These are phyloP conservation scores for Metridium senile DNA, from an alignment of 92 coral and sea anemone species.

Conservation along the genomic window DNA sequence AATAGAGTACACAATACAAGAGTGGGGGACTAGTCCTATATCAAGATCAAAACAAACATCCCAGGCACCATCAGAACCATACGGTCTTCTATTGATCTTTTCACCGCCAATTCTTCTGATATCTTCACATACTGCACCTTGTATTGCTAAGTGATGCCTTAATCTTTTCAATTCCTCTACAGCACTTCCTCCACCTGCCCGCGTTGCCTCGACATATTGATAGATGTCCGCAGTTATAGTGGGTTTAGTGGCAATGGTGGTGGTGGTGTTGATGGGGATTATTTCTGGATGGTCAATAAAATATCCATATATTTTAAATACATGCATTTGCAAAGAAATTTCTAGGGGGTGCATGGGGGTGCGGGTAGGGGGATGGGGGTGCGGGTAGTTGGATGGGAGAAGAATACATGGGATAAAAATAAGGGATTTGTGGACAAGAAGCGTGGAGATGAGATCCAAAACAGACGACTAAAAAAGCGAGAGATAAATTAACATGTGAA, in stretches of 20 bases:
- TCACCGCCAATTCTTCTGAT: slow-evolving; percentile 82
- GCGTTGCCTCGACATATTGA: slow-evolving; percentile 61
- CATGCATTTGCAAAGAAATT: no score
- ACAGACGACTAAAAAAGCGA: no score
- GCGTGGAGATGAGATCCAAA: no score
- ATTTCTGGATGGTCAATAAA: neutral
- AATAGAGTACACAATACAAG: slow-evolving; percentile 84
- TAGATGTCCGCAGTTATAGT: slow-evolving; percentile 17
- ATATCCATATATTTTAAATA: no score
- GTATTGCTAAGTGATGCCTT: slow-evolving; percentile 68
- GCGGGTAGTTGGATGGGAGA: no score
- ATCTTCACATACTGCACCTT: slow-evolving; percentile 84
- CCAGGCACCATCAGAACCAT: slow-evolving; percentile 94
- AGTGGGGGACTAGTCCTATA: slow-evolving; percentile 39
- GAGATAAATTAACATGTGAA: no score
- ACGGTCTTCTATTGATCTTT: slow-evolving; percentile 60
- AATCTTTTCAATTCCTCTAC: slow-evolving; percentile 67
- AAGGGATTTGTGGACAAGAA: no score
- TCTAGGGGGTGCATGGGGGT: no score
- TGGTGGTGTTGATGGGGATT: neutral
- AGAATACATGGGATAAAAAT: no score
- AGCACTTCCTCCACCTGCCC: slow-evolving; percentile 55
- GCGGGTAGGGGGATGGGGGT: no score
- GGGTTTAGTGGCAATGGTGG: neutral
- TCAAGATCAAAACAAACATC: slow-evolving; percentile 87